phyloP scores from a whole-genome alignment of 2,888 invertebrate species.

The Tethea ocularis region DNA sequence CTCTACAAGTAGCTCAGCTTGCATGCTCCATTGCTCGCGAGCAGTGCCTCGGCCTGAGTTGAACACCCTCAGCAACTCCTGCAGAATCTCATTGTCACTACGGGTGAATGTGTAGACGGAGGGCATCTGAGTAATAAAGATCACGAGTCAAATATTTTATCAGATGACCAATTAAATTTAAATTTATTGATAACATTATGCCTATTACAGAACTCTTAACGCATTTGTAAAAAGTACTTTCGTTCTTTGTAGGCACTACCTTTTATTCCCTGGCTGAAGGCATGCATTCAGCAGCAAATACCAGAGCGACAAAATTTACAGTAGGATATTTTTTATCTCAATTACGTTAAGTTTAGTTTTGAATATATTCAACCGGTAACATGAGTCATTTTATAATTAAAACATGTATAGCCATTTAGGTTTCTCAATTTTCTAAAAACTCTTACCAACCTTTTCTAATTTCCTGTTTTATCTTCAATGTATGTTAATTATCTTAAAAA shows the following conservation, averaged over 20 bases:
- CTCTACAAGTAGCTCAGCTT: conserved; percentile 84
- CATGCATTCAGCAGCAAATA: neutral
- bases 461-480: neutral
- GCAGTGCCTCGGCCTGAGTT: conserved; percentile 64
- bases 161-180: no score
- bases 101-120: conserved; percentile 69
- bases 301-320: neutral
- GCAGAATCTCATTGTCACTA: conserved; percentile 67
- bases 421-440: no score
- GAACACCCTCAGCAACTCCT: conserved; percentile 64
- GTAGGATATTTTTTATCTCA: no score
- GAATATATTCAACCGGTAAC: neutral
- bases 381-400: neutral
- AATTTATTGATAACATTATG: no score
- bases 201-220: no score
- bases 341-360: no score
- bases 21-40: conserved; percentile 71
- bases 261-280: neutral
- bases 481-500: no score
- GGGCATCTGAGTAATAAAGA: conserved; percentile 56
- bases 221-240: no score
- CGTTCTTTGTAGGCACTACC: no score
- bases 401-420: neutral
- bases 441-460: neutral
- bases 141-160: neutral